Percentiles rank a stretch among this genome's conserved stretches.
Conservation (phyloP, 1,140 invertebrate genomes). For the Bombus soroeensis region DNA sequence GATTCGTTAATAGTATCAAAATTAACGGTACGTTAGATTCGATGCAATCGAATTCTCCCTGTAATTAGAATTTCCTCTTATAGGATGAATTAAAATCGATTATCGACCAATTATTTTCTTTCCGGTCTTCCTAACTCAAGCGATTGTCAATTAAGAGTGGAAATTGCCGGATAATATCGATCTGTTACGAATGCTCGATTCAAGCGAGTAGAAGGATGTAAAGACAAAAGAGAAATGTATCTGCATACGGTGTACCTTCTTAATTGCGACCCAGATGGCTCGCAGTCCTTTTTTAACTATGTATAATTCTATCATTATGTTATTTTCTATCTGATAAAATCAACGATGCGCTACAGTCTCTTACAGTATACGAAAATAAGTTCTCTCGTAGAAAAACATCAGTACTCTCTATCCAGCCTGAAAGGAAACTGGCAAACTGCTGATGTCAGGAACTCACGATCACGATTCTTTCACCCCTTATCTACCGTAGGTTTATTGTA, state of each 20-base stretch:
- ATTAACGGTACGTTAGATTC: not conserved
- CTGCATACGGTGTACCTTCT: no score
- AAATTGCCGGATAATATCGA: not conserved
- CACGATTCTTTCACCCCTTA: not conserved
- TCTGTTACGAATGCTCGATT: not conserved
- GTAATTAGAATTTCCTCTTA: not conserved
- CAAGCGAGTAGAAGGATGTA: not conserved
- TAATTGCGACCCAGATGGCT: not conserved
- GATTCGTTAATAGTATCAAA: not conserved
- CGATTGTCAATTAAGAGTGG: not conserved
- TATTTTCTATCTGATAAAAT: not conserved
- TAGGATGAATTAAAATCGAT: not conserved
- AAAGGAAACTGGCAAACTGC: not conserved
- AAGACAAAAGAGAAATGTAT: not conserved
- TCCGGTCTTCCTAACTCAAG: not conserved
- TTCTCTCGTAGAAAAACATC: conserved; percentile 22
- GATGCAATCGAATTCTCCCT: not conserved
- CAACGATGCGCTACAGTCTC: not conserved
- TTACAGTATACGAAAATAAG: not conserved
- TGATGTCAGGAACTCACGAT: not conserved
- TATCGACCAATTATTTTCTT: not conserved
- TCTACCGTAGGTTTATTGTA: not conserved
- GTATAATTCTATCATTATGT: not conserved
- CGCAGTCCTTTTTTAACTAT: not conserved
- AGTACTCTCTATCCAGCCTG: conserved; percentile 45